Conservation (phyloP, 2,888 invertebrate species). For the Strigamia transsilvanica region DNA sequence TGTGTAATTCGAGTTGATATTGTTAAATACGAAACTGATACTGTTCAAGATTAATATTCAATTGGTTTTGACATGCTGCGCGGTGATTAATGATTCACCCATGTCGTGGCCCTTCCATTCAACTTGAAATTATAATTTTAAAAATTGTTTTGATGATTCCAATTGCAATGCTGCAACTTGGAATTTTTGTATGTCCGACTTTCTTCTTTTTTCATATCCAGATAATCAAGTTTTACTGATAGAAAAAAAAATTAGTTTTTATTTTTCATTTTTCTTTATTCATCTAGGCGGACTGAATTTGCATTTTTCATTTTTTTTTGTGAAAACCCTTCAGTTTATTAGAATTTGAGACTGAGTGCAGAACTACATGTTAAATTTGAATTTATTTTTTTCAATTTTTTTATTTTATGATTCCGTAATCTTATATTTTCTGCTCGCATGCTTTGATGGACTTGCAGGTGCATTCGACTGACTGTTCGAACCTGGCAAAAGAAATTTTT, state of each 20-base stretch:
- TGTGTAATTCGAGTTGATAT: background rate
- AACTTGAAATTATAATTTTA: background rate
- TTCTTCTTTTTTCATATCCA: no score
- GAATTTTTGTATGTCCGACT: background rate
- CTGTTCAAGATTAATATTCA: background rate
- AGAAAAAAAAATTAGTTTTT: no score
- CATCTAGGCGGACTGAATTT: no score
- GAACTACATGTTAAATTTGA: background rate
- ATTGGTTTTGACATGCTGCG: background rate
- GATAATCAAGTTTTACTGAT: no score
- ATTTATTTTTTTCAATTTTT: background rate
- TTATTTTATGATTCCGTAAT: conserved; percentile 20
- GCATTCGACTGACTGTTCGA: conserved; percentile 41
- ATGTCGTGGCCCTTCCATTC: background rate
- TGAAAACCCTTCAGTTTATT: no score
- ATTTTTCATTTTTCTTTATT: no score
- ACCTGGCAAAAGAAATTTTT: conserved; percentile 26
- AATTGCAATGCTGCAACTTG: background rate
- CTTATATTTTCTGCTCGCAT: conserved; percentile 32
- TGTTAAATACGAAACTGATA: conserved; percentile 35
- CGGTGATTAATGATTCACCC: background rate
- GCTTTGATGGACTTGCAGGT: conserved; percentile 44
- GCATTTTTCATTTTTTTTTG: no score
- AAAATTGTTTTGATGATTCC: background rate
- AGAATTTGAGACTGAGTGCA: background rate